Base-by-base conservation (phyloP, 1,140 invertebrate genomes). In the Rhopalosiphum padi region DNA sequence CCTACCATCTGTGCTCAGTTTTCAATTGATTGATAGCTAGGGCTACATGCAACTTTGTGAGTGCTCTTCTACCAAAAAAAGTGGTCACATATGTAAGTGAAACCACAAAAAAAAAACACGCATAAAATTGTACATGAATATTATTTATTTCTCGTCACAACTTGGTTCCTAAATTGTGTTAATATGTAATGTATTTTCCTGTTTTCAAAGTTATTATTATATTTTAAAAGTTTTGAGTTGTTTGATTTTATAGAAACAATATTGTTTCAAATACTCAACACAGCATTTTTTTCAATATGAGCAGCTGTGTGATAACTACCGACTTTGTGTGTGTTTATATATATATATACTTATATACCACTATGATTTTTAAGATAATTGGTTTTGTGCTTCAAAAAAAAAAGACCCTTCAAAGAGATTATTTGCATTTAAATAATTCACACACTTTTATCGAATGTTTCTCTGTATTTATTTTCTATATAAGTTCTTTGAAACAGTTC, bases 391-490 rank as follows among this genome's bases (percentile, higher is more conserved):
- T 51, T 88, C 9, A 21, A 83, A 22, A 85, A 48, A 37, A 30
- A 90, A 89, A 35, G 21, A 60, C 30, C 6, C 7, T 90, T 43
- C 35, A 90, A 55, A 90, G 51, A 22, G 30, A 37, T 87, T 46
- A 46, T 90, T 60, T 60, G 53, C 88, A 90, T 60, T 90, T 90
- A 90, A 90, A 90, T 90, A 90, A 90, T 90, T 90, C 51, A 90
- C 41, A 60, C 88, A 60, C 87, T 89, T 89, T 89, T 53, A 90
- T 90, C 37, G 88, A 90, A 53, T 60, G 53, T 60, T 68, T 43
- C 6, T 60, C 23, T n/a, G 89, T 68, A 90, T 90, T 90, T 43
- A 90, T 90, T 90, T 68, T 90, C n/a, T 18, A 11, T 46, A 68
- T 41, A 68, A 68, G 37, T 90, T 90, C 89, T 90, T 90, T 90